Base-by-base conservation (phyloP, 2,113 vertebrate species). In the Kryptolebias marmoratus region DNA sequence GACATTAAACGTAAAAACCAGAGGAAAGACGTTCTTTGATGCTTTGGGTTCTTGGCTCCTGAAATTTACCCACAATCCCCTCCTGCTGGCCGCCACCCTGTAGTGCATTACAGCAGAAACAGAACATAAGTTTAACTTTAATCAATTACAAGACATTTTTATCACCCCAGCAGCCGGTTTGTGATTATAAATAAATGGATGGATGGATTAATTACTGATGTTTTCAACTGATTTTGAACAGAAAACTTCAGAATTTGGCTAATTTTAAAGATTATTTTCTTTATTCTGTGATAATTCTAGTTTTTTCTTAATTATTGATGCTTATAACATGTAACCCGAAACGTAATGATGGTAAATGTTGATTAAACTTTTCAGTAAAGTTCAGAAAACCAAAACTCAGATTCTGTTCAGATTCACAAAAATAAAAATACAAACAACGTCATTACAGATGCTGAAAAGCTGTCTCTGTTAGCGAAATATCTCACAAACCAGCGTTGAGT, bases 41-140 rank as follows among this genome's bases (percentile, higher is more conserved):
- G 18, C 56, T 11, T 11, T 10, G 22, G 22, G 1, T 57, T 6
- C 22, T 16, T 31, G 31, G 30, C 28, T 54, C 22, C 1, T 60
- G 18, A 32, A 9, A 50, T 50, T 57, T 9, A 42, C 16, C 36
- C 28, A 80, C 54, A 65, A 50, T 5, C 2, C 78, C 80, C 64
- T 22, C 14, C 90, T 89, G 73, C 72, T 89, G 89, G 77, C 52
- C 10, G 44, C 54, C 3, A 0, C 1, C 11, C 1, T 45, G 15
- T 47, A 61, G 12, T 78, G 55, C 67, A 50, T 0, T 2, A 11
- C 36, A 22, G 22, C 22, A 22, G 22, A 22, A 22, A 32, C 18
- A 28, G 12, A 54, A 27, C 18, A 32, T 15, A 49, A 58, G 14
- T 13, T 2, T 13, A 14, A 22, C 22, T 22, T 22, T 22, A 22